phyloP scores from a whole-genome alignment of 2,888 invertebrate species.

The Hirtodrosophila trivittata region DNA sequence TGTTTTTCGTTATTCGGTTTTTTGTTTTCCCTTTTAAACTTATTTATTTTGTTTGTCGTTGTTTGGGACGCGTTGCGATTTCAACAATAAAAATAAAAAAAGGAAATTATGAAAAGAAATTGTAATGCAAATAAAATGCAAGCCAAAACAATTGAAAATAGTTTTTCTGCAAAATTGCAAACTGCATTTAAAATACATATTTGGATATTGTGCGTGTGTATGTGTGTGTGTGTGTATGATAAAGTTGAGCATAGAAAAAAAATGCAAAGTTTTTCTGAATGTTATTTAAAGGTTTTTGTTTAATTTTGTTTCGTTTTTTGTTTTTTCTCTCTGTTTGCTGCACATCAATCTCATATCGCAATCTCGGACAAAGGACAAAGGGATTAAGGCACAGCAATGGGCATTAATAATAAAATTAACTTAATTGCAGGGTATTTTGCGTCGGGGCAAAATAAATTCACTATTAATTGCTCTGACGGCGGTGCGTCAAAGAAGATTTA shows the following conservation, averaged over 20 bases:
- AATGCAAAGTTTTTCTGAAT: conserved; percentile 18
- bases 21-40: too few relatives aligned
- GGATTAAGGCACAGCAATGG: conserved; percentile 81
- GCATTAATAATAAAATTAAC: conserved; percentile 62
- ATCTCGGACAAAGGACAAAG: conserved; percentile 57
- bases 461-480: conserved; percentile 49
- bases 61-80: conserved; percentile 35
- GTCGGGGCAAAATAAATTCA: conserved; percentile 61
- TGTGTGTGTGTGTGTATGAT: conserved; percentile 10
- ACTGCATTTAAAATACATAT: conserved; percentile 46
- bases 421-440: conserved; percentile 56
- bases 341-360: conserved; percentile 80
- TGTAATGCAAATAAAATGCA: conserved; percentile 45
- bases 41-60: conserved; percentile 15
- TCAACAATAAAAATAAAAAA: conserved; percentile 38
- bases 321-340: conserved; percentile 60
- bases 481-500: conserved; percentile 29
- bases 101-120: conserved; percentile 8
- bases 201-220: conserved; percentile 30
- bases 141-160: conserved; percentile 55
- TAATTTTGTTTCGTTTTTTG: conserved; percentile 15
- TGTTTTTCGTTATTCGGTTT: conserved; percentile 18
- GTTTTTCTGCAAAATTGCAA: conserved; percentile 40
- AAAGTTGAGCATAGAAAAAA: conserved; percentile 24
- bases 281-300: not conserved